phyloP scores from a whole-genome alignment of 2,113 vertebrate genomes.

The Esox niger region DNA sequence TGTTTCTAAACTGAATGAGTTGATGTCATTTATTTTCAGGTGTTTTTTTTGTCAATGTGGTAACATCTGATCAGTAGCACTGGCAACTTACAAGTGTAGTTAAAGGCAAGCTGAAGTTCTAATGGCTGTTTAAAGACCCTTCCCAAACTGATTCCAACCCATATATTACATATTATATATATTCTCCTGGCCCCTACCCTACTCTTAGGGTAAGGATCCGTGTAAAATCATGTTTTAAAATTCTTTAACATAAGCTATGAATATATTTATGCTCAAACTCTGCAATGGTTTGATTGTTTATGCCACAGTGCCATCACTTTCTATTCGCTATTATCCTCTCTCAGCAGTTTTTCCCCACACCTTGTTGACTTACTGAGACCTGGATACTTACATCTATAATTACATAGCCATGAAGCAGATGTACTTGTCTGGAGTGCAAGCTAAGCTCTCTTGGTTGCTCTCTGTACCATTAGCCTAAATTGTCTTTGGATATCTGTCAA shows the following conservation, averaged over 20 bases:
- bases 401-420: conserved; percentile 39
- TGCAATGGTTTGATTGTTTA: background rate
- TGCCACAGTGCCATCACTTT: background rate
- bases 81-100: too few relatives aligned
- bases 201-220: too few relatives aligned
- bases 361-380: conserved; percentile 22
- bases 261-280: background rate
- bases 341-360: conserved; percentile 64
- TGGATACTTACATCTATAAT: conserved; percentile 53
- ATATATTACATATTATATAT: too few relatives aligned
- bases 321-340: conserved; percentile 48
- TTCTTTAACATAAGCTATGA: background rate
- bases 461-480: conserved; percentile 20
- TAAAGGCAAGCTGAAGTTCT: too few relatives aligned
- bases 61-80: too few relatives aligned
- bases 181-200: too few relatives aligned
- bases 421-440: conserved; percentile 47
- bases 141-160: too few relatives aligned
- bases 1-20: too few relatives aligned
- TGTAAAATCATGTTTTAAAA: too few relatives aligned
- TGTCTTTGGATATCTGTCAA: background rate
- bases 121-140: too few relatives aligned
- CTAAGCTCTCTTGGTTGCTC: conserved; percentile 41
- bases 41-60: too few relatives aligned
- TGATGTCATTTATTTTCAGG: too few relatives aligned